Percentiles rank a stretch among this genome's conserved stretches.
phyloP scores from a whole-genome alignment of 2,113 vertebrate species.

The Petroica traversi region DNA sequence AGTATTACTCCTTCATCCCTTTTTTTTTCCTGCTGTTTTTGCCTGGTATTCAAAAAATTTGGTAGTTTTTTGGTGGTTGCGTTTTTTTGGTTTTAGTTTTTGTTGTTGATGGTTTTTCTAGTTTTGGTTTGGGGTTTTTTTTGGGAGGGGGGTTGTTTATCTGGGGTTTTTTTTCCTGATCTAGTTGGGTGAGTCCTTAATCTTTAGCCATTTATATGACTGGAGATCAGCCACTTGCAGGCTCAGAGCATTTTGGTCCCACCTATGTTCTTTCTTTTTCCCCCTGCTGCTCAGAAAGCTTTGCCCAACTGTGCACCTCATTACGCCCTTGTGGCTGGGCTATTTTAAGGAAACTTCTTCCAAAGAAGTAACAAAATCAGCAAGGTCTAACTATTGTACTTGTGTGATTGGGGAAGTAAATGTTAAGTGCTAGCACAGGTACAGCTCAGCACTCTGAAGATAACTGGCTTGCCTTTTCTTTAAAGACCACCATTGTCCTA shows the following conservation, averaged over 20 bases:
- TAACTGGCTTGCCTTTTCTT: conserved; percentile 10
- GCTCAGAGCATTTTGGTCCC: background rate
- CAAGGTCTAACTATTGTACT: conserved; percentile 38
- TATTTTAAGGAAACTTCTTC: conserved; percentile 67
- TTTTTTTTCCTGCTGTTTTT: background rate
- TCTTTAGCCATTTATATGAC: background rate
- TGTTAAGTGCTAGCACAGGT: conserved; percentile 43
- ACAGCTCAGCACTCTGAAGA: background rate
- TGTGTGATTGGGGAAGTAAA: background rate
- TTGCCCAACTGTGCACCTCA: conserved; percentile 20
- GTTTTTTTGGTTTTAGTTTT: accelerated
- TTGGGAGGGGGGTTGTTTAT: background rate
- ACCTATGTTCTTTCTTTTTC: background rate
- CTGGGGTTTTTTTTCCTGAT: background rate
- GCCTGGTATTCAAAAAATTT: background rate
- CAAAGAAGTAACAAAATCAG: conserved; percentile 53
- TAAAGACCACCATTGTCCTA: background rate
- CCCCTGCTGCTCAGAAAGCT: conserved; percentile 31
- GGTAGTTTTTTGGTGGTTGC: background rate
- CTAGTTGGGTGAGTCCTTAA: background rate
- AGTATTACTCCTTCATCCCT: background rate
- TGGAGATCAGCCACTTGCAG: background rate
- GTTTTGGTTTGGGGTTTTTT: background rate
- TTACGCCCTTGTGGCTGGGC: conserved; percentile 18
- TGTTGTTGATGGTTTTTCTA: background rate